A percentile compares a stretch with the other conserved stretches of the same genome.
Evolutionary conservation across 2,888 invertebrate species (phyloP).

Genomic region (Cheiracanthium punctorium): DNA sequence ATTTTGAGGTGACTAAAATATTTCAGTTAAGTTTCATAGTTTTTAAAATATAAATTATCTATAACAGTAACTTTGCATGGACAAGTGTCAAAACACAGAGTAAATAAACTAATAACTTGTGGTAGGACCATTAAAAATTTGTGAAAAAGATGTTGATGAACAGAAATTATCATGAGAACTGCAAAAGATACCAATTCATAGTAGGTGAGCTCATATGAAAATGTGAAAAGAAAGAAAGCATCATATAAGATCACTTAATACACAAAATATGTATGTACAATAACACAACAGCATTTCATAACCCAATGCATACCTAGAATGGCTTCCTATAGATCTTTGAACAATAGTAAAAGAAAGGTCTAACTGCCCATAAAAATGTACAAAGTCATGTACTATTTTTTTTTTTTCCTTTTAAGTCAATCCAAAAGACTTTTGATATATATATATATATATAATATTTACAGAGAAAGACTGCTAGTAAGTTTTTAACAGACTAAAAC

Average conservation of each 20-base stretch:
- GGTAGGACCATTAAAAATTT: no score
- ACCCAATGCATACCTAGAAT: slow-evolving; percentile 51
- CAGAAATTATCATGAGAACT: no score
- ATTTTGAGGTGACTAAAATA: no score
- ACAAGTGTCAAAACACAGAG: no score
- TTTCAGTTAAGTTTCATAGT: no score
- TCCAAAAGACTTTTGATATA: slow-evolving; percentile 69
- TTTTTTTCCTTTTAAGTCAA: no score
- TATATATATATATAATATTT: slow-evolving; percentile 9
- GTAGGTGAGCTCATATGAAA: slow-evolving; percentile 51
- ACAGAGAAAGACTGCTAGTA: slow-evolving; percentile 70
- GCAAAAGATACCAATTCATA: background rate
- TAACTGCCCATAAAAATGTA: slow-evolving; percentile 69
- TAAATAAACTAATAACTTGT: no score
- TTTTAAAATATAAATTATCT: no score
- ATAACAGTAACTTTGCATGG: no score
- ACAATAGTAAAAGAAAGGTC: slow-evolving; percentile 62
- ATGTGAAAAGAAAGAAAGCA: slow-evolving; percentile 32
- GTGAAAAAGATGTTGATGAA: no score
- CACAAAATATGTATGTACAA: slow-evolving; percentile 66
- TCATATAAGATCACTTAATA: slow-evolving; percentile 58
- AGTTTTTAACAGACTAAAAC: slow-evolving; percentile 68
- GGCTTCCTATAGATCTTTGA: slow-evolving; percentile 53
- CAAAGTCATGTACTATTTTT: slow-evolving; percentile 67
- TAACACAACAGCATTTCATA: slow-evolving; percentile 51